phyloP scores from a whole-genome alignment of 1,140 invertebrate species.

The Limonius californicus region DNA sequence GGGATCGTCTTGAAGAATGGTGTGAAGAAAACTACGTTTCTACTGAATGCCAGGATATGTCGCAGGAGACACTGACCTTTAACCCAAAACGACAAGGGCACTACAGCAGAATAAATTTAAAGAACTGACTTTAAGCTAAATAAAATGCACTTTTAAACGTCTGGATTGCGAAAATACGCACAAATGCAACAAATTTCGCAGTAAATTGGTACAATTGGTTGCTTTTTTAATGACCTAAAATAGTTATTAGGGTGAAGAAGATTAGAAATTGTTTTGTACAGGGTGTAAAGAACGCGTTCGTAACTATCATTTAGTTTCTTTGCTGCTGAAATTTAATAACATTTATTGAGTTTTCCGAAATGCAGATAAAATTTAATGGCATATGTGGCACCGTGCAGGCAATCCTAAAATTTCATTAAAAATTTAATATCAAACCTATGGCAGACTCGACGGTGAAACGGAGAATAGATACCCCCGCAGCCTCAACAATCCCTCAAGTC shows the following conservation, averaged over 20 bases:
- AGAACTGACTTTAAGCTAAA: no score
- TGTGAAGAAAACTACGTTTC: slow-evolving; percentile 1
- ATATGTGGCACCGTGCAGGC: slow-evolving; percentile 6
- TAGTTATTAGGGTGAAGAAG: no score
- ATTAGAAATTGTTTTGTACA: no score
- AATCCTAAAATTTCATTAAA: slow-evolving; percentile 31
- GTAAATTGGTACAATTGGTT: no score
- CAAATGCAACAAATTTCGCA: no score
- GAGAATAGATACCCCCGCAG: slow-evolving; percentile 8
- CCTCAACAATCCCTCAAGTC: slow-evolving; percentile 19
- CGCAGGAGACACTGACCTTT: slow-evolving; percentile 9
- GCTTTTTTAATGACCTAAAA: no score
- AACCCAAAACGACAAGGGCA: slow-evolving; percentile 5
- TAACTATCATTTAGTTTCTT: no score
- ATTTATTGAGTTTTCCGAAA: slow-evolving; percentile 1
- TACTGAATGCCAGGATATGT: slow-evolving; percentile 17
- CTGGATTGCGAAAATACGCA: no score
- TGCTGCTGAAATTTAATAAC: no score
- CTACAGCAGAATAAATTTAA: no score
- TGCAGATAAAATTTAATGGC: slow-evolving; percentile 5
- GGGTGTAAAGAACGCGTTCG: no score
- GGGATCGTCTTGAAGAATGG: slow-evolving; percentile 12
- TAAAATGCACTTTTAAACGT: no score
- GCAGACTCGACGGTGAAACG: background rate
- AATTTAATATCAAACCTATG: slow-evolving; percentile 33